Evolutionary conservation across 2,113 vertebrate genomes (phyloP), one percentile per base, ranked within the genome.

Genomic region (Sciurus niger): DNA sequence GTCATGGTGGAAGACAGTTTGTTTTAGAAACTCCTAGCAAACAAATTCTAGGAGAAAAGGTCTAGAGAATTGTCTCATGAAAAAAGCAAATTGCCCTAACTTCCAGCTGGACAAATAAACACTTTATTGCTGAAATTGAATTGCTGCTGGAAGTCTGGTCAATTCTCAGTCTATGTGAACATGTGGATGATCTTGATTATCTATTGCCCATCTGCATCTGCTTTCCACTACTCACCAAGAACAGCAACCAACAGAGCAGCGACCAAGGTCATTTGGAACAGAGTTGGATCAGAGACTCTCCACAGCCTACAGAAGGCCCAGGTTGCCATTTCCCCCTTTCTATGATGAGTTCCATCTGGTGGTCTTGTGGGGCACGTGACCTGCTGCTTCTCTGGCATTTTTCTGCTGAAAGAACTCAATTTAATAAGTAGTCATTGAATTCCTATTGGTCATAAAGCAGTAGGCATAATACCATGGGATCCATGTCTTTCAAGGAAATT

Each of bases 161-260:
- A 80, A 82, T 37, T 73, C 22, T 60, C 55, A 73, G 30, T n/a
- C 55, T 74, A 70, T 14, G 34, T n/a, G 6, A n/a, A 67, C 18
- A 9, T 68, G 65, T n/a, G 1, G 12, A 43, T 37, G 20, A 84
- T 32, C 16, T 89, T 30, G 14, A 34, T 55, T 48, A 1, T 48
- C 46, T 37, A 0, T 24, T 65, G 11, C 24, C 40, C 4, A 6
- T 60, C 48, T 79, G 68, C 72, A 48, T 4, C 70, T 70, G 34
- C 34, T 76, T 46, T 11, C 68, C 74, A 28, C 53, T 58, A 98
- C 98, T 97, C 80, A 98, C 98, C 98, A 63, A 95, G 89, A 77
- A 95, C 97, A 40, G 89, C 22, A 70, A 77, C 60, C 84, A 97
- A 63, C 24, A 97, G 96, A 90, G 95, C 55, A 55, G 92, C 20